Conservation (phyloP, 1,140 invertebrate genomes). For the Anoplolepis gracilipes region DNA sequence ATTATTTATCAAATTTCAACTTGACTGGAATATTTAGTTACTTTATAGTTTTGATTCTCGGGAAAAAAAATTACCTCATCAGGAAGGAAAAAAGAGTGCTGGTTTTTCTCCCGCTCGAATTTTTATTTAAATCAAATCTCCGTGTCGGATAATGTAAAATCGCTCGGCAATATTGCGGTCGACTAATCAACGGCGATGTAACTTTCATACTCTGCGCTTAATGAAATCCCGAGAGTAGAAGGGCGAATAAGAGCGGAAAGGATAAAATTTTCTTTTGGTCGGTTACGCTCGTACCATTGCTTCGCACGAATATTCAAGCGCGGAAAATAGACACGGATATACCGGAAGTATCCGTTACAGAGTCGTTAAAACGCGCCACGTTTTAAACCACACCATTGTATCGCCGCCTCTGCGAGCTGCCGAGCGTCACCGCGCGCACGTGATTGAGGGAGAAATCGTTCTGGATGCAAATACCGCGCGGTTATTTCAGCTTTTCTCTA, state of each 20-base stretch:
- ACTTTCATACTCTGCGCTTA: conserved; percentile 63
- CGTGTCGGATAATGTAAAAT: conserved; percentile 48
- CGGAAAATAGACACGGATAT: conserved; percentile 55
- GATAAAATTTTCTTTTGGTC: conserved; percentile 50
- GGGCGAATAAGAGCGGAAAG: neutral
- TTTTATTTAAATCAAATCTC: neutral
- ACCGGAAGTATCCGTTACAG: neutral
- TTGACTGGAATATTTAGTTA: conserved; percentile 4
- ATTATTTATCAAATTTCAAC: conserved; percentile 32
- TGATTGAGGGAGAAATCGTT: conserved; percentile 43
- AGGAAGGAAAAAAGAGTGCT: too few species aligned
- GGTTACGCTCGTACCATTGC: neutral
- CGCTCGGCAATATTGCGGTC: conserved; percentile 4
- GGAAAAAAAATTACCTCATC: neutral
- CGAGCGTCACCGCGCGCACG: neutral
- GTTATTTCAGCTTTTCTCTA: conserved; percentile 34
- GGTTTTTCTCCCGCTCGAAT: neutral
- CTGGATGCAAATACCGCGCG: conserved; percentile 38
- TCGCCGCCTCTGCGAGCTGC: neutral
- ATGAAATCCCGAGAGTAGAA: conserved; percentile 53
- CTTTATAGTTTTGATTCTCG: conserved; percentile 17
- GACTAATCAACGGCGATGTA: conserved; percentile 68
- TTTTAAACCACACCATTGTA: conserved; percentile 29
- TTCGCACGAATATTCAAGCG: neutral
- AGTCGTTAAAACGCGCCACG: conserved; percentile 26